These are phyloP conservation scores for Machimus atricapillus DNA, from an alignment of 2,888 invertebrate species.

Conservation along the genomic window DNA sequence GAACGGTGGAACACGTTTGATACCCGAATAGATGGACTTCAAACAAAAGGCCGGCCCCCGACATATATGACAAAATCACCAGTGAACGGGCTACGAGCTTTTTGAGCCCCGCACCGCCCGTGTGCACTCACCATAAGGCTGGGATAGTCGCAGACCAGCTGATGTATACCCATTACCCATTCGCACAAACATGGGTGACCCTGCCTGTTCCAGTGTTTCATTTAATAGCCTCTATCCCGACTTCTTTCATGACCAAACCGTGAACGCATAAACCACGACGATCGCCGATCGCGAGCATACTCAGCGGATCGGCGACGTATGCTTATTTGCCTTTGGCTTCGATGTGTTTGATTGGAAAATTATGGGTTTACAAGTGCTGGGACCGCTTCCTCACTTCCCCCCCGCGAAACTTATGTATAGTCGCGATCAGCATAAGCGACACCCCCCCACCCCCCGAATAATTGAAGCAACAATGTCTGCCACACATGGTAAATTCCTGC, in stretches of 20 bases:
- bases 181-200: constrained; percentile 11
- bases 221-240: constrained; percentile 14
- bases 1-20: constrained; percentile 30
- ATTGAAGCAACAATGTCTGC: neutral
- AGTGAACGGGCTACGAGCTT: constrained; percentile 3
- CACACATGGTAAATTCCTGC: constrained; percentile 5
- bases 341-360: constrained; percentile 35
- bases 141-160: constrained; percentile 15
- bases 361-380: neutral
- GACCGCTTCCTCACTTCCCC: neutral
- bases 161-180: neutral
- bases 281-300: constrained; percentile 6
- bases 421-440: neutral
- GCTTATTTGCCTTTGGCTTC: constrained; percentile 12
- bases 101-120: neutral
- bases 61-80: constrained; percentile 38
- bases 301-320: neutral
- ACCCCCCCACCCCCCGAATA: neutral
- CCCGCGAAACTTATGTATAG: neutral
- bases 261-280: constrained; percentile 33
- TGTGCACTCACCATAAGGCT: neutral
- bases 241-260: constrained; percentile 35
- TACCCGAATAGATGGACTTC: constrained; percentile 32
- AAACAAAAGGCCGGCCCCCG: constrained; percentile 38
- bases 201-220: constrained; percentile 28